These are phyloP conservation scores for Scaeva pyrastri DNA, from an alignment of 2,888 invertebrate genomes.

Conservation along the genomic window DNA sequence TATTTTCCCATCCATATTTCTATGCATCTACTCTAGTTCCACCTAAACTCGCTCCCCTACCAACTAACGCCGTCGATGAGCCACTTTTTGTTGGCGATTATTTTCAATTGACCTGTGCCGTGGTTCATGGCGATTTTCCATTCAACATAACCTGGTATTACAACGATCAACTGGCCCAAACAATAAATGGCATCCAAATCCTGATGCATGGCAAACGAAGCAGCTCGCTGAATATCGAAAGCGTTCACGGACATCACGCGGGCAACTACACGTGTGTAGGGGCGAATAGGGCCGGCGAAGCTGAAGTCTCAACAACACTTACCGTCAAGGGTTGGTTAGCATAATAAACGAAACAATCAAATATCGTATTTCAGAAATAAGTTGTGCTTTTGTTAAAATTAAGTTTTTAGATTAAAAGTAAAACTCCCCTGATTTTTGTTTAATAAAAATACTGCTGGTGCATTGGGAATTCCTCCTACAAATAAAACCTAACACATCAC, in stretches of 20 bases:
- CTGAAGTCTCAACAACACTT: constrained; percentile 81
- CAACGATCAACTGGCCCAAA: constrained; percentile 84
- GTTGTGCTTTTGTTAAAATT: constrained; percentile 54
- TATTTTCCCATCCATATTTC: constrained; percentile 37
- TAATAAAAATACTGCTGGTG: constrained; percentile 49
- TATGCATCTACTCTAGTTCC: constrained; percentile 85
- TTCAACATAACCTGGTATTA: constrained; percentile 91
- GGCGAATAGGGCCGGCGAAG: constrained; percentile 86
- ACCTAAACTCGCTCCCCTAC: constrained; percentile 87
- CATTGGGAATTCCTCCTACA: constrained; percentile 55
- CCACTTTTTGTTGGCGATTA: constrained; percentile 87
- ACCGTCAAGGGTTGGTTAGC: constrained; percentile 82
- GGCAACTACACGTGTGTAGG: constrained; percentile 91
- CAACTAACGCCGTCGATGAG: constrained; percentile 86
- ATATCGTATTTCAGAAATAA: constrained; percentile 41
- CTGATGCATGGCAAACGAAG: constrained; percentile 86
- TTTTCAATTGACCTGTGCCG: constrained; percentile 87
- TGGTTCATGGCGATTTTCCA: constrained; percentile 92
- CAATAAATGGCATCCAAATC: constrained; percentile 80
- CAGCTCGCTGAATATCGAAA: constrained; percentile 87
- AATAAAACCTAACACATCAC: constrained; percentile 61
- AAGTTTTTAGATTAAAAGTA: constrained; percentile 31
- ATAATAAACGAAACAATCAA: constrained; percentile 19
- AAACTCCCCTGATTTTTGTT: constrained; percentile 23
- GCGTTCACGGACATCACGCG: constrained; percentile 87